These are phyloP conservation scores for Cheumatopsyche charites DNA, from an alignment of 1,140 invertebrate genomes.

Conservation along the genomic window DNA sequence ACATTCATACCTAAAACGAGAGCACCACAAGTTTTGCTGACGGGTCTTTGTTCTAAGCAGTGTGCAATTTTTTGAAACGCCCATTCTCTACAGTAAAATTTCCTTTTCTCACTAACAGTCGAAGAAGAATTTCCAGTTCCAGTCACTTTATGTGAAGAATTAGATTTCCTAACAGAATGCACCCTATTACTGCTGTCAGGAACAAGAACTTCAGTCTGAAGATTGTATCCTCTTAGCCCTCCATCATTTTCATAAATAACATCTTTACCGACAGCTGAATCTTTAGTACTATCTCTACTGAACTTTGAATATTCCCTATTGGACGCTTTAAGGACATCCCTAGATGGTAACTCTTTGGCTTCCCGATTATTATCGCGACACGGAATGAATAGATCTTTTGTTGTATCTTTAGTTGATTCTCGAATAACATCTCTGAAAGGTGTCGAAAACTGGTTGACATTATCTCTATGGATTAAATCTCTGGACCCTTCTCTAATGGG, in stretches of 20 bases:
- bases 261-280: constrained; percentile 41
- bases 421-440: constrained; percentile 27
- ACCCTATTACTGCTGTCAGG: constrained; percentile 51
- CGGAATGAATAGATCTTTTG: constrained; percentile 32
- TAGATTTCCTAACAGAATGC: constrained; percentile 56
- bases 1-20: constrained; percentile 70
- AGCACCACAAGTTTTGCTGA: constrained; percentile 79
- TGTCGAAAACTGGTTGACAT: constrained; percentile 9
- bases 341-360: constrained; percentile 7
- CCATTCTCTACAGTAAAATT: constrained; percentile 80
- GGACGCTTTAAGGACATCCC: constrained; percentile 11
- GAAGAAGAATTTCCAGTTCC: constrained; percentile 52
- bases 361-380: constrained; percentile 24
- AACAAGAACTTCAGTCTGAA: constrained; percentile 40
- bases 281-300: constrained; percentile 34
- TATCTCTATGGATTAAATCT: constrained; percentile 33
- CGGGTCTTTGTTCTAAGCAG: constrained; percentile 82
- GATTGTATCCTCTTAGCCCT: constrained; percentile 38
- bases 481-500: constrained; percentile 29
- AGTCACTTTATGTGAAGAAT: constrained; percentile 53
- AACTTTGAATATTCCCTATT: constrained; percentile 12
- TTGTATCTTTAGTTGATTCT: not conserved
- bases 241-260: constrained; percentile 47
- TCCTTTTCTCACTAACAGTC: constrained; percentile 51
- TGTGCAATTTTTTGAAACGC: constrained; percentile 92